These are phyloP conservation scores for Spea bombifrons DNA, from an alignment of 2,113 vertebrate species.

Conservation along the genomic window DNA sequence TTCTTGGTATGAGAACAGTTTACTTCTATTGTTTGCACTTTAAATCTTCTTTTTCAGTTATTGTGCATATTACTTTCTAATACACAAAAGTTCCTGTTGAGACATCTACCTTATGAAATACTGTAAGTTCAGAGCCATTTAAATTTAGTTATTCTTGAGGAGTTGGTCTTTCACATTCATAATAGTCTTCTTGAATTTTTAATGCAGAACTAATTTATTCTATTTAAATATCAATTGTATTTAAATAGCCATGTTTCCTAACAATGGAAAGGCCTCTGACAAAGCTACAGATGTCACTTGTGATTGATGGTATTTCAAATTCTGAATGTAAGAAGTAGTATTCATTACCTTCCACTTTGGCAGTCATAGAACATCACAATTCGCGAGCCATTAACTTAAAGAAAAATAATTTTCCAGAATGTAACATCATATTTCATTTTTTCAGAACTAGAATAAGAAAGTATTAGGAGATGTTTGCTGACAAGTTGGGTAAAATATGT, in stretches of 20 bases:
- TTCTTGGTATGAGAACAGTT: too few relatives aligned
- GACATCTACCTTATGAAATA: background rate
- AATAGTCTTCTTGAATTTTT: background rate
- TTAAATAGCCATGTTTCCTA: background rate
- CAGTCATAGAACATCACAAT: conserved; percentile 5
- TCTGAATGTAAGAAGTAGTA: background rate
- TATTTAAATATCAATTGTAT: background rate
- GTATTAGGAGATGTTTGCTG: too few relatives aligned
- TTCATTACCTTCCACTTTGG: conserved; percentile 2
- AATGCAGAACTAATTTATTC: background rate
- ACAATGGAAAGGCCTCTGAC: background rate
- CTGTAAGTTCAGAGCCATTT: background rate
- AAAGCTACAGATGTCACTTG: background rate
- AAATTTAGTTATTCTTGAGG: background rate
- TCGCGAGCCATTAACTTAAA: background rate
- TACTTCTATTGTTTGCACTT: too few relatives aligned
- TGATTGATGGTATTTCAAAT: conserved; percentile 12
- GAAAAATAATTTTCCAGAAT: conserved; percentile 1
- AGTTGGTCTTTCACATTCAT: background rate
- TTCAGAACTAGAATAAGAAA: background rate
- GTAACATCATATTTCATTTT: background rate
- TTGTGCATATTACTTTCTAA: too few relatives aligned
- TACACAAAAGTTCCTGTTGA: background rate
- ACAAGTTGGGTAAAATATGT: too few relatives aligned
- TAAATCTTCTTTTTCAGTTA: too few relatives aligned